These are phyloP conservation scores for Geodia barretti DNA, from an alignment of 37 sponge, comb jelly and placozoan genomes.

Conservation along the genomic window DNA sequence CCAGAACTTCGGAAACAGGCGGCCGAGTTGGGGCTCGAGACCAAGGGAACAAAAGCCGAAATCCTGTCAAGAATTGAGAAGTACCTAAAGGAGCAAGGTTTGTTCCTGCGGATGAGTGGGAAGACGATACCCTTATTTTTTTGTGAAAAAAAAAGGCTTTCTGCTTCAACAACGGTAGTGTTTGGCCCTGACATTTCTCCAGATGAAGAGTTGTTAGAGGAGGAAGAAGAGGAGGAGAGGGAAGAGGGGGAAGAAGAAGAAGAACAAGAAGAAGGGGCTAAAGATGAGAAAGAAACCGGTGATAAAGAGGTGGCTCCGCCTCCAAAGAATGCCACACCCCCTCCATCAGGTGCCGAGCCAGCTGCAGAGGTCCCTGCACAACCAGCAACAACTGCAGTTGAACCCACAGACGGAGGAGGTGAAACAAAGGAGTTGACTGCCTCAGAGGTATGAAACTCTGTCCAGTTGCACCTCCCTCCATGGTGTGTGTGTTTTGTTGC, in stretches of 20 bases:
- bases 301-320: conserved; percentile 2
- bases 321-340: background rate
- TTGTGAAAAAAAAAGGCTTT: background rate
- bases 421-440: no score
- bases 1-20: conserved; percentile 62
- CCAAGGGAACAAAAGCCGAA: conserved; percentile 79
- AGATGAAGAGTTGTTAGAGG: conserved; percentile 22
- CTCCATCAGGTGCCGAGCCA: background rate
- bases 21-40: conserved; percentile 60
- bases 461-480: background rate
- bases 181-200: background rate
- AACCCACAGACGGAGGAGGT: background rate
- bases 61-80: conserved; percentile 71
- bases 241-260: background rate
- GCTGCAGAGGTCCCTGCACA: background rate
- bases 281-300: conserved; percentile 3
- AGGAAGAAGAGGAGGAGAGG: background rate
- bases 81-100: conserved; percentile 64
- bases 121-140: background rate
- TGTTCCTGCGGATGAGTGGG: background rate
- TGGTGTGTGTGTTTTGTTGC: no score
- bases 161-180: background rate
- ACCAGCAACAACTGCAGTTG: background rate
- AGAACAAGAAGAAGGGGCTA: conserved; percentile 7
- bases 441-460: no score